These are phyloP conservation scores for Rhyacichthys aspro DNA, from an alignment of 2,797 vertebrate species.

Conservation along the genomic window DNA sequence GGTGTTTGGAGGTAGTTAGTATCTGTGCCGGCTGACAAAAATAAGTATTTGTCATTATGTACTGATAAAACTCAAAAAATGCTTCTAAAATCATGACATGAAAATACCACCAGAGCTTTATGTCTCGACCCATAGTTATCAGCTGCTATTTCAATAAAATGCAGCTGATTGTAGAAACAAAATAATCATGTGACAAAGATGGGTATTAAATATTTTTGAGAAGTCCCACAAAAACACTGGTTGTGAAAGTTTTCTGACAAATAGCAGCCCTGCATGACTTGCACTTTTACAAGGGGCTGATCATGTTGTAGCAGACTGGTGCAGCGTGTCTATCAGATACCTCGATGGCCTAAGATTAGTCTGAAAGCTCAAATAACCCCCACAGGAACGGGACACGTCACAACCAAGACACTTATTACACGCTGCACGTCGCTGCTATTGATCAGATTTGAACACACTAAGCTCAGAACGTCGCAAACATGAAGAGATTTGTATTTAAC, in stretches of 20 bases:
- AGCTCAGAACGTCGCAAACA: too few species aligned
- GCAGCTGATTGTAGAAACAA: too few species aligned
- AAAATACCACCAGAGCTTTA: too few species aligned
- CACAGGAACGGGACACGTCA: slow-evolving; percentile 38
- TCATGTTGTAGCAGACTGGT: slow-evolving; percentile 60
- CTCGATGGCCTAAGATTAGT: slow-evolving; percentile 73
- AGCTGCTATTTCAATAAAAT: too few species aligned
- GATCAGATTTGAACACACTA: not conserved
- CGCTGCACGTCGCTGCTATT: not conserved
- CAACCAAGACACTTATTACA: slow-evolving; percentile 45
- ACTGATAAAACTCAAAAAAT: too few species aligned
- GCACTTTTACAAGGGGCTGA: slow-evolving; percentile 53
- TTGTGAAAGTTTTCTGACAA: slow-evolving; percentile 31
- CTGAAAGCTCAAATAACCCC: slow-evolving; percentile 68
- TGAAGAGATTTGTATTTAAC: too few species aligned
- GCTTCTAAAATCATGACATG: too few species aligned
- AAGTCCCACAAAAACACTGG: not conserved
- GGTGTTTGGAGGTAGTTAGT: too few species aligned
- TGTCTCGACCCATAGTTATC: too few species aligned
- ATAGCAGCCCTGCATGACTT: slow-evolving; percentile 44
- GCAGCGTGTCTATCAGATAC: slow-evolving; percentile 64
- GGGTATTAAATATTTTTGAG: not conserved
- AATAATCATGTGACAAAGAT: not conserved
- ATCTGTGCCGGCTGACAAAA: too few species aligned
- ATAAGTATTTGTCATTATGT: too few species aligned